phyloP scores from a whole-genome alignment of 2,113 vertebrate genomes.

The Esox niger region DNA sequence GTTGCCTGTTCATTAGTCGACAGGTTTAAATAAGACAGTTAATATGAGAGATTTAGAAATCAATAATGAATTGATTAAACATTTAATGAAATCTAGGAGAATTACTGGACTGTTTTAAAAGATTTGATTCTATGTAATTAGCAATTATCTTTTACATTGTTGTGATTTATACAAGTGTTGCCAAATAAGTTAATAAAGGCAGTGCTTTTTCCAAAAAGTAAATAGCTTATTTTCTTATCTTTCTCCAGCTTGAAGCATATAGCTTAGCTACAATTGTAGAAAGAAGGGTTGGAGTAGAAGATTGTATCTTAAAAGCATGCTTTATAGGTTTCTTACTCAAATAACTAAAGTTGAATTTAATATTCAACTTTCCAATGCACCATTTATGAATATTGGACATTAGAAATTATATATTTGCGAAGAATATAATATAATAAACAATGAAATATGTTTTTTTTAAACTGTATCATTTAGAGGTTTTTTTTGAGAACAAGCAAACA shows the following conservation, averaged over 20 bases:
- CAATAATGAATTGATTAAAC: slow-evolving; percentile 52
- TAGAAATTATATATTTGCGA: too few species aligned
- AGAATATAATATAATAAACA: too few species aligned
- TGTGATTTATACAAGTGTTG: slow-evolving; percentile 38
- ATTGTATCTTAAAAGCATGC: too few species aligned
- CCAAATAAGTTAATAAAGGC: slow-evolving; percentile 55
- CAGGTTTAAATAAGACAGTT: slow-evolving; percentile 38
- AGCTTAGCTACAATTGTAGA: slow-evolving; percentile 46
- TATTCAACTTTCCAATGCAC: too few species aligned
- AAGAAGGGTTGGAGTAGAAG: too few species aligned
- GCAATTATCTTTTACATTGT: slow-evolving; percentile 56
- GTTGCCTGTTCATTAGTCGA: slow-evolving; percentile 40
- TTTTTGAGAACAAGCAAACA: too few species aligned
- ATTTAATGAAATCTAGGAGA: slow-evolving; percentile 53
- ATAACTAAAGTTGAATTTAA: too few species aligned
- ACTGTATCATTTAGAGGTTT: too few species aligned
- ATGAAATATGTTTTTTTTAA: too few species aligned
- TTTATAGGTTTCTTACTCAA: too few species aligned
- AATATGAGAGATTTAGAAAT: slow-evolving; percentile 41
- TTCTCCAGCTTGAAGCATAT: slow-evolving; percentile 44
- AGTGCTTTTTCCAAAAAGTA: slow-evolving; percentile 51
- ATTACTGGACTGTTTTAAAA: slow-evolving; percentile 46
- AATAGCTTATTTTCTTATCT: slow-evolving; percentile 48
- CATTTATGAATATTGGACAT: too few species aligned
- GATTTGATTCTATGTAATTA: slow-evolving; percentile 42